phyloP scores from a whole-genome alignment of 2,888 invertebrate genomes.

The Brachypterus glaber region DNA sequence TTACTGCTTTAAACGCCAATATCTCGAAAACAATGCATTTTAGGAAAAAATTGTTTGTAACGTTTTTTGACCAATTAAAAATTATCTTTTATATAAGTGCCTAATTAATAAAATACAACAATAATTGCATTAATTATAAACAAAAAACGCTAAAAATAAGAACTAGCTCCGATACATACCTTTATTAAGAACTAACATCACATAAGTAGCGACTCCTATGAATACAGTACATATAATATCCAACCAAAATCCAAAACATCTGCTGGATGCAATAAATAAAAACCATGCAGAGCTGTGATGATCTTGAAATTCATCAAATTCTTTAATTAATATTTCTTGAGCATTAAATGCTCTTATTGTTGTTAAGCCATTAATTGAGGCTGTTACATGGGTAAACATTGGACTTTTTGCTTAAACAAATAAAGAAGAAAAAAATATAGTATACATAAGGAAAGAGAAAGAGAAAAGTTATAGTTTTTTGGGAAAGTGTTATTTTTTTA shows the following conservation, averaged over 20 bases:
- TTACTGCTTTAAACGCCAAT: too few relatives aligned
- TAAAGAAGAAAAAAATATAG: too few relatives aligned
- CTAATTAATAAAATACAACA: too few relatives aligned
- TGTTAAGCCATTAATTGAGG: slow-evolving; percentile 64
- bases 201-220: slow-evolving; percentile 39
- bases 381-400: slow-evolving; percentile 65
- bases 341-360: slow-evolving; percentile 66
- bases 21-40: too few relatives aligned
- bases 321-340: slow-evolving; percentile 50
- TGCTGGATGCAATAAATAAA: slow-evolving; percentile 52
- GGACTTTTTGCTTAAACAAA: slow-evolving; percentile 60
- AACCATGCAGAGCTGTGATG: slow-evolving; percentile 68
- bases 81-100: too few relatives aligned
- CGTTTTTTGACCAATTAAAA: too few relatives aligned
- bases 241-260: slow-evolving; percentile 63
- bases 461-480: too few relatives aligned
- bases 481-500: too few relatives aligned
- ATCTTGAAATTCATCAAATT: slow-evolving; percentile 56
- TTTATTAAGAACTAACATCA: slow-evolving; percentile 25
- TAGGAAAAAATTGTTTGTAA: too few relatives aligned
- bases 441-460: too few relatives aligned
- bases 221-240: slow-evolving; percentile 58
- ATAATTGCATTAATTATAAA: too few relatives aligned
- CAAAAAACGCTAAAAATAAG: too few relatives aligned
- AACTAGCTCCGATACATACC: slow-evolving; percentile 18